Percentiles rank a stretch among this genome's conserved stretches.
phyloP scores from a whole-genome alignment of 1,140 invertebrate species.

The Atta texana region DNA sequence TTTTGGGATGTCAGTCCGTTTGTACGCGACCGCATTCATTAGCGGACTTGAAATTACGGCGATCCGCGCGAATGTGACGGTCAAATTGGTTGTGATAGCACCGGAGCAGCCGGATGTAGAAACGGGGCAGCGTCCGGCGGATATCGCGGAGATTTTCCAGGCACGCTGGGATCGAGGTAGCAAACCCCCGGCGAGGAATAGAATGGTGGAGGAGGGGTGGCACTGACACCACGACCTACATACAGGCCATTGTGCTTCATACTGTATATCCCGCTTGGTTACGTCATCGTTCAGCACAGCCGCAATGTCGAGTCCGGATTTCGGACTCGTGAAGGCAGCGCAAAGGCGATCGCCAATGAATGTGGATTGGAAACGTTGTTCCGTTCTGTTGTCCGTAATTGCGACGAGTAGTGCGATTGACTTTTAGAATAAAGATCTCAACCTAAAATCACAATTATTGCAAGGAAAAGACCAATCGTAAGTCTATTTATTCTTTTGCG shows the following conservation, averaged over 20 bases:
- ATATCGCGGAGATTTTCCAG: constrained; percentile 60
- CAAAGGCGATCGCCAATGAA: constrained; percentile 26
- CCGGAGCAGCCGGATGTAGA: neutral
- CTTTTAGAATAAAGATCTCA: constrained; percentile 10
- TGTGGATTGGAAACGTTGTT: neutral
- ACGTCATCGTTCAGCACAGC: constrained; percentile 63
- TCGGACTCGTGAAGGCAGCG: constrained; percentile 10
- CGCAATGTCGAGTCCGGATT: constrained; percentile 46
- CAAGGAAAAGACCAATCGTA: neutral
- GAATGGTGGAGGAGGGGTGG: constrained; percentile 49
- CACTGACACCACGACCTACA: constrained; percentile 74
- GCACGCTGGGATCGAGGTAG: constrained; percentile 47
- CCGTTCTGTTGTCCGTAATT: neutral
- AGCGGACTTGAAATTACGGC: constrained; percentile 65
- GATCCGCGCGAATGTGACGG: constrained; percentile 51
- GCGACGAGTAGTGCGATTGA: neutral
- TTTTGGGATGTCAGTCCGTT: constrained; percentile 29
- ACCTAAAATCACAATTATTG: neutral
- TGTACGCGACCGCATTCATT: constrained; percentile 59
- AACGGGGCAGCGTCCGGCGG: constrained; percentile 29
- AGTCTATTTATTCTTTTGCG: neutral
- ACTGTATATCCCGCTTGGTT: constrained; percentile 61
- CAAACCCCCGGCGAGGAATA: constrained; percentile 39
- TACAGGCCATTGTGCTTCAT: constrained; percentile 71
- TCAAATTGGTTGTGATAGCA: constrained; percentile 38